phyloP scores from a whole-genome alignment of 2,888 invertebrate genomes.

The Coronaproctus castanopsis region DNA sequence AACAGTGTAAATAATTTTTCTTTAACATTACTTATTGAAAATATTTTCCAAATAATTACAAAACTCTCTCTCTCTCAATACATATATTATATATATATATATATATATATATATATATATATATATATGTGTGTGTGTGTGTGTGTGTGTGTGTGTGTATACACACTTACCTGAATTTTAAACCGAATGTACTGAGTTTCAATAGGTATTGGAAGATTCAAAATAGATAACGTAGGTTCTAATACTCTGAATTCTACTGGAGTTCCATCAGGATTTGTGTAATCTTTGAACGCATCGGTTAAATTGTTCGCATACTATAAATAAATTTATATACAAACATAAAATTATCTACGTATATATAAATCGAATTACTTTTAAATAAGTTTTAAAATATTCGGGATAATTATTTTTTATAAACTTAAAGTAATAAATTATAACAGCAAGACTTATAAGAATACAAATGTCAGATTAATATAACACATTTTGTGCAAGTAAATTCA shows the following conservation, averaged over 20 bases:
- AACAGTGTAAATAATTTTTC: no score
- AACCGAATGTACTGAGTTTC: constrained; percentile 75
- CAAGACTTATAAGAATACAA: no score
- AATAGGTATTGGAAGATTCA: constrained; percentile 74
- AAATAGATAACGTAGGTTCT: constrained; percentile 72
- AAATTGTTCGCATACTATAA: constrained; percentile 66
- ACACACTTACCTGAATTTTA: constrained; percentile 36
- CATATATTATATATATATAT: neutral
- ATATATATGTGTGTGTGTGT: neutral
- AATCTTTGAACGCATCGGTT: constrained; percentile 74
- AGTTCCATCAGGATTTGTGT: constrained; percentile 78
- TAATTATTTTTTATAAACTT: no score
- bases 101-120: neutral
- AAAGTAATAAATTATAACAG: no score
- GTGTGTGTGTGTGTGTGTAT: neutral
- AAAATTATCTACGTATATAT: no score
- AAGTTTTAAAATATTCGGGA: no score
- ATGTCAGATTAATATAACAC: no score
- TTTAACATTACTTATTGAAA: no score
- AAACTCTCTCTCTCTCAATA: no score
- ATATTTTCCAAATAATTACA: no score
- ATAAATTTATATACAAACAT: neutral
- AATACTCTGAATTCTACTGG: constrained; percentile 79
- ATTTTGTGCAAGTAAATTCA: no score
- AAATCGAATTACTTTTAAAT: no score